Evolutionary conservation across 2,113 vertebrate species (phyloP).

Genomic region (Sminthopsis crassicaudata): DNA sequence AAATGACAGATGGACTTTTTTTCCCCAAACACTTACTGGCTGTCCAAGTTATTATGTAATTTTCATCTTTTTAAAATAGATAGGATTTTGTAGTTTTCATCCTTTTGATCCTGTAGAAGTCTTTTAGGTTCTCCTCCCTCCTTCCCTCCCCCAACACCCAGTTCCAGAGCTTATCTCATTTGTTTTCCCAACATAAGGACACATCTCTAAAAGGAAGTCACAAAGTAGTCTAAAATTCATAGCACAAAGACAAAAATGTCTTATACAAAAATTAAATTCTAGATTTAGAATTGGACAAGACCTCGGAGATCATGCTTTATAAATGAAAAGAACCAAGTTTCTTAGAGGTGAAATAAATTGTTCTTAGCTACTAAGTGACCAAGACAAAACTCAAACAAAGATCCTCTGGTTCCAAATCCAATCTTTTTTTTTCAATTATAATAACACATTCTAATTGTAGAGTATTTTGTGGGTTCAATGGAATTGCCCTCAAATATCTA

Average conservation of each 20-base stretch:
- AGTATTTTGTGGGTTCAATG: background rate
- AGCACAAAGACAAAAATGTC: background rate
- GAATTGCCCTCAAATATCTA: background rate
- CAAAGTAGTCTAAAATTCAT: background rate
- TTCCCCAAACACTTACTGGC: constrained; percentile 14
- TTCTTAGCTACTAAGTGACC: background rate
- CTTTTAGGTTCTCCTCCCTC: background rate
- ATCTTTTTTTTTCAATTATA: background rate
- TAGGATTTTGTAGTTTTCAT: constrained; percentile 32
- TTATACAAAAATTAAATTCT: background rate
- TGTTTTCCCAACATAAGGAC: constrained; percentile 1
- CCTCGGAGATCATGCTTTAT: background rate
- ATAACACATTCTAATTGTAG: background rate
- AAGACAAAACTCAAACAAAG: background rate
- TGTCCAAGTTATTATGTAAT: constrained; percentile 31
- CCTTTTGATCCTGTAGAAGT: background rate
- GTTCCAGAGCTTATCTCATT: background rate
- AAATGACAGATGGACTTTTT: constrained; percentile 46
- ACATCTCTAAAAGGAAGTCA: background rate
- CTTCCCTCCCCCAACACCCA: too few relatives aligned
- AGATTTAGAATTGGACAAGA: background rate
- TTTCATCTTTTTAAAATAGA: constrained; percentile 33
- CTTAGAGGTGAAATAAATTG: background rate
- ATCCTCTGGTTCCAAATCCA: background rate
- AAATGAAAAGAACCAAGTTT: background rate